Percentiles rank a stretch among this genome's conserved stretches.
Conservation (phyloP, 2,113 vertebrate genomes). For the Arenaria interpres region DNA sequence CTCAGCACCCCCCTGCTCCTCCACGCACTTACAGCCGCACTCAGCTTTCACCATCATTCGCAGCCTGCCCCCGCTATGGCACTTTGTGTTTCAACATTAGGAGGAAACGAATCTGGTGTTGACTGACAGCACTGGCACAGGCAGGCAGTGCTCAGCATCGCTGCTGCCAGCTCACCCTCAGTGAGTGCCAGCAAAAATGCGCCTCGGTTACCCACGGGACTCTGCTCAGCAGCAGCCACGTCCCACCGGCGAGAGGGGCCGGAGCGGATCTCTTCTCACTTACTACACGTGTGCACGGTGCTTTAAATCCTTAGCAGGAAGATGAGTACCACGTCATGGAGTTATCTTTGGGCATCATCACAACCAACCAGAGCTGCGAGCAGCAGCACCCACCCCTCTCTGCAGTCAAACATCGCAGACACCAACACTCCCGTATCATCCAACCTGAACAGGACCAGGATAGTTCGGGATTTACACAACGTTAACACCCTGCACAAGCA, state of each 20-base stretch:
- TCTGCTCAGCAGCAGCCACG: background rate
- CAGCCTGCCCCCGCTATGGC: background rate
- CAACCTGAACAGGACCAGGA: background rate
- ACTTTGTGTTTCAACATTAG: background rate
- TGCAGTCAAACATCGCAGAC: accelerated
- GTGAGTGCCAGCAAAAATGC: accelerated
- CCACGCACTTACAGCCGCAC: background rate
- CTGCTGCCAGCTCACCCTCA: background rate
- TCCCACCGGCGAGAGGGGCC: background rate
- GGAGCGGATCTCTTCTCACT: background rate
- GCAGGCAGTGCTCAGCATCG: background rate
- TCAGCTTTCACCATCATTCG: background rate
- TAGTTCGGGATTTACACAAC: background rate
- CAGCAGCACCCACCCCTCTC: background rate
- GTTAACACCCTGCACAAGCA: background rate
- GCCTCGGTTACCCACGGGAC: background rate
- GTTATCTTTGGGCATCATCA: background rate
- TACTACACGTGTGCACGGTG: too few species aligned
- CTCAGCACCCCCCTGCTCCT: background rate
- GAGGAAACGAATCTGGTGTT: background rate
- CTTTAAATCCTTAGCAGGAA: background rate
- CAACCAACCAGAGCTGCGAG: background rate
- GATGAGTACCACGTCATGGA: accelerated
- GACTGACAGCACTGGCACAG: background rate
- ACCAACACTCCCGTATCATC: accelerated